A percentile compares a stretch with the other conserved stretches of the same genome.
Conservation (phyloP, 2,797 vertebrate genomes). For the Tadarida brasiliensis region DNA sequence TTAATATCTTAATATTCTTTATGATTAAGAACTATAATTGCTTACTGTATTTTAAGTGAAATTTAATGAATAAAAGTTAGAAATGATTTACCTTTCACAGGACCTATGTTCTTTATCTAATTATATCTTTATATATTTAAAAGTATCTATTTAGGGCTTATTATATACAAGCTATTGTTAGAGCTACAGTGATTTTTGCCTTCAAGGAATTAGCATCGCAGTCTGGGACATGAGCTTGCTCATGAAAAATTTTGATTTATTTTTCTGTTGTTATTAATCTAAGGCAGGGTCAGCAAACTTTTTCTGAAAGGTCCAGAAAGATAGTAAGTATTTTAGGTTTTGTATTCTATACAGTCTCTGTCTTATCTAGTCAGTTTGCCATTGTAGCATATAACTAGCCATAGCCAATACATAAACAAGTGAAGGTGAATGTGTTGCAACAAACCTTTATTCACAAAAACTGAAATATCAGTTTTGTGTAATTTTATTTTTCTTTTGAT, state of each 20-base stretch:
- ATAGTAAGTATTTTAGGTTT: not conserved
- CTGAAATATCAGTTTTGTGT: not conserved
- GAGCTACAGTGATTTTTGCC: not conserved
- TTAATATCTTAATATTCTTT: conserved; percentile 4
- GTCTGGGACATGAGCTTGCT: not conserved
- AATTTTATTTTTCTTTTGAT: not conserved
- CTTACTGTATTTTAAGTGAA: not conserved
- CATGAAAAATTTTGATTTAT: not conserved
- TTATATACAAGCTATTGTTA: not conserved
- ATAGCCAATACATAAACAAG: not conserved
- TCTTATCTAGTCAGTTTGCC: not conserved
- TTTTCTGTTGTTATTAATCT: not conserved
- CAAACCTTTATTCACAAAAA: not conserved
- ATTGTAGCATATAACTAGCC: not conserved
- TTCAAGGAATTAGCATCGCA: not conserved
- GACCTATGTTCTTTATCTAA: not conserved
- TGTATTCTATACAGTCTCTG: not conserved
- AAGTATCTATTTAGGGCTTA: not conserved
- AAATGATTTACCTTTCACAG: not conserved
- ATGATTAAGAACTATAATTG: not conserved
- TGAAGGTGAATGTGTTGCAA: not conserved
- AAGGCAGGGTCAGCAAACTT: not conserved
- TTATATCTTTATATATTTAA: not conserved
- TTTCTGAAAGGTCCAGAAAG: not conserved
- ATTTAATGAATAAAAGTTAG: not conserved